Base-by-base conservation (phyloP, 2,888 invertebrate genomes). In the Nematopogon swammerdamellus region DNA sequence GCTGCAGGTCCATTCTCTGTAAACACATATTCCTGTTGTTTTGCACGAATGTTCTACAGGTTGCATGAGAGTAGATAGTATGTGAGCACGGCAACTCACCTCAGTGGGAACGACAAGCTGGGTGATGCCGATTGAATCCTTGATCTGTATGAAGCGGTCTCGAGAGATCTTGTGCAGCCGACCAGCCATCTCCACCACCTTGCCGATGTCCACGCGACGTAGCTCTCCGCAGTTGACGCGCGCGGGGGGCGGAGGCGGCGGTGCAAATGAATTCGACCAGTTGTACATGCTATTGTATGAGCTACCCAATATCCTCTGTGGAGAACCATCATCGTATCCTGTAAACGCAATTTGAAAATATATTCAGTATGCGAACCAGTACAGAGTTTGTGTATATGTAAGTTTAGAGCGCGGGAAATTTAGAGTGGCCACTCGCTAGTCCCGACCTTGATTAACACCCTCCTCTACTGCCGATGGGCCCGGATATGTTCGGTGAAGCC, bases 41-140 rank as follows among this genome's bases (percentile, higher is more conserved):
- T n/a, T n/a, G n/a, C n/a, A n/a, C n/a, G n/a, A n/a, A n/a, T n/a
- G n/a, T n/a, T n/a, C n/a, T n/a, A n/a, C n/a, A n/a, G n/a, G n/a
- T n/a, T n/a, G n/a, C n/a, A n/a, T 6, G 8, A 25, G 25, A 25
- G 8, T 4, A 25, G 25, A 25, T 25, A n/a, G 25, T 6, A 25
- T 25, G 25, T 8, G 25, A 25, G 8, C 5, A 6, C 5, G 25
- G 36, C n/a, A n/a, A n/a, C 36, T 14, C 54, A 70, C 70, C 51
- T 66, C 60, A 20, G 69, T 61, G 18, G 73, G 66, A 19, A 80
- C 56, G 46, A 83, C 68, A 45, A 86, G 63, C 63, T 89, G 88
- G 11, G 82, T 82, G 2, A 70, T 63, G 2, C 88, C 88, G 59
- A 82, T 79, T 6, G 81, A 69, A 67, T 89, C 89, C 48, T 85